Base-by-base conservation (phyloP, 2,797 vertebrate genomes). In the Brachymystax lenok region DNA sequence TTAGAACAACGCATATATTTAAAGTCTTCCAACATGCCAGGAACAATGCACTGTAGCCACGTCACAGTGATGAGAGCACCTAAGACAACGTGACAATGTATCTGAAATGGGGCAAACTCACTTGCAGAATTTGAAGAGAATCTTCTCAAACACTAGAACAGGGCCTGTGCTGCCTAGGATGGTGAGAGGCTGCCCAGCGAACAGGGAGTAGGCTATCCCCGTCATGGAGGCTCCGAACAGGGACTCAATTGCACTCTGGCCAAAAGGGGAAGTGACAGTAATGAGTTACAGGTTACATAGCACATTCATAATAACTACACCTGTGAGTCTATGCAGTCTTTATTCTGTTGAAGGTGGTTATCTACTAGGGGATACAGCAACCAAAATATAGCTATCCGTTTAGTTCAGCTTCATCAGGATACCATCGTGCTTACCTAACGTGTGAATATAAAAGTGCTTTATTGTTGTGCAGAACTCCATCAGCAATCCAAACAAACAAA, bases 71-170 rank as follows among this genome's bases (percentile, higher is more conserved):
- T 6, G 35, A 16, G 30, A 52, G 67, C 24, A 30, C 17, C 51
- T 70, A 46, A 63, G 59, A 24, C 35, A 46, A 14, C 13, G 8
- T 69, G 35, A 69, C 67, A 17, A 21, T 1, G 14, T 52, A 6
- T 63, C 13, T 56, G 21, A 52, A 63, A 12, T 27, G 13, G 35
- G n/a, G 16, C 54, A 63, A 24, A 93, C 97, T 90, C 93, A 99
- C 98, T 97, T 99, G 98, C 98, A 99, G 92, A 99, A 99, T 87
- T 99, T 99, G 92, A 95, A 99, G 79, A 99, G 94, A 87, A 99
- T 99, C 92, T 99, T 99, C 93, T 99, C 98, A 91, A 99, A 99
- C 77, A 99, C 98, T 69, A 99, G 89, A 80, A 99, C 98, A 1
- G 98, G 98, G 83, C 98, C 98, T 0, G 98, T 99, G 92, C 98